Percentiles rank a stretch among this genome's conserved stretches.
Conservation (phyloP, 2,797 vertebrate genomes). For the Picus viridis region DNA sequence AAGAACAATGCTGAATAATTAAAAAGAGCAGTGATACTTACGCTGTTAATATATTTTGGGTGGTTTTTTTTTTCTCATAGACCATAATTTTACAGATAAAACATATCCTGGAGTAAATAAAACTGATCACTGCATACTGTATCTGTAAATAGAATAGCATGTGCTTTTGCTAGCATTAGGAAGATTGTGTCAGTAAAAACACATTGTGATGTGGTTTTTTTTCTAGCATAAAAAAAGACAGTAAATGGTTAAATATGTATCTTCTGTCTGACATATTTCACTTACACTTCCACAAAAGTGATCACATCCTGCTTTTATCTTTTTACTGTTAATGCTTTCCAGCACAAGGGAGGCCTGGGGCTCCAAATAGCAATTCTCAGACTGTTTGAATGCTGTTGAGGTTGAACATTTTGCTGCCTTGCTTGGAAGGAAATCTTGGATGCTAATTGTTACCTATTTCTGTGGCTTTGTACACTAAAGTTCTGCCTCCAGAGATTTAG, state of each 20-base stretch:
- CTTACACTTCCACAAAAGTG: not conserved
- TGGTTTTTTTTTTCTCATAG: not conserved
- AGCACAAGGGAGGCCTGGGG: not conserved
- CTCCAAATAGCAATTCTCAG: not conserved
- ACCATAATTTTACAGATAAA: constrained; percentile 5
- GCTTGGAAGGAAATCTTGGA: not conserved
- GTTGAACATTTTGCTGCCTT: not conserved
- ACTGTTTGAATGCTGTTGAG: not conserved
- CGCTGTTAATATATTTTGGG: not conserved
- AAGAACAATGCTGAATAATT: constrained; percentile 13
- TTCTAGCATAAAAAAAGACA: not conserved
- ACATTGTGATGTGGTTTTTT: not conserved
- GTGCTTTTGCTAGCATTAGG: not conserved
- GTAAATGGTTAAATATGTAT: not conserved
- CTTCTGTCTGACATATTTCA: not conserved
- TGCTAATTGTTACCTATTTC: not conserved
- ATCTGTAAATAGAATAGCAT: not conserved
- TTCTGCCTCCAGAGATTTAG: not conserved
- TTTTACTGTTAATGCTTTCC: constrained; percentile 15
- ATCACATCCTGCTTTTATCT: not conserved
- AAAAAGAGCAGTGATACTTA: not conserved
- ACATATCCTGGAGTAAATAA: constrained; percentile 7
- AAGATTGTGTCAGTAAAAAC: not conserved
- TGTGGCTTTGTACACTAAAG: not conserved
- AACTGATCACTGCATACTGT: not conserved